Conservation (phyloP, 2,888 invertebrate genomes). For the Andrena bicolor region DNA sequence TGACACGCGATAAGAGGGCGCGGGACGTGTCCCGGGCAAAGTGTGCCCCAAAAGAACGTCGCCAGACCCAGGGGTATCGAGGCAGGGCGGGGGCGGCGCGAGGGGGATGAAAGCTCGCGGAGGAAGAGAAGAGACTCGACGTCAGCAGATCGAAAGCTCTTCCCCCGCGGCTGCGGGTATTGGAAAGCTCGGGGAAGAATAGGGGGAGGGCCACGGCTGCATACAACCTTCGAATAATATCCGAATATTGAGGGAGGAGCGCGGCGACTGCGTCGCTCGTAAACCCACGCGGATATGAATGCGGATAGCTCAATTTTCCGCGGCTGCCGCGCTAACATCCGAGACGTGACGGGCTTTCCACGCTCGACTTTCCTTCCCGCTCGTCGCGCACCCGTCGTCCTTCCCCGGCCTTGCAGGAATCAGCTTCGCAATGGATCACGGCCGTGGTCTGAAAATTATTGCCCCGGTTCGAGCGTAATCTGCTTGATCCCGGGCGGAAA, state of each 20-base stretch:
- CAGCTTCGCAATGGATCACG: background rate
- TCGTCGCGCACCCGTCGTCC: background rate
- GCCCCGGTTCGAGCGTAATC: slow-evolving; percentile 22
- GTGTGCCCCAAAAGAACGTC: slow-evolving; percentile 53
- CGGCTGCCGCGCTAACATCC: slow-evolving; percentile 46
- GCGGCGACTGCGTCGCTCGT: slow-evolving; percentile 79
- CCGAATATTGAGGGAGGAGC: slow-evolving; percentile 79
- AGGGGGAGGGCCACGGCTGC: slow-evolving; percentile 49
- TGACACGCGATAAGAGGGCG: slow-evolving; percentile 62
- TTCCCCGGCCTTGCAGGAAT: background rate
- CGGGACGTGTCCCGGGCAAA: slow-evolving; percentile 54
- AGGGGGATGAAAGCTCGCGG: slow-evolving; percentile 34
- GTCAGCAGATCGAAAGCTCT: slow-evolving; percentile 77
- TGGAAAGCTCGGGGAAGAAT: slow-evolving; percentile 66
- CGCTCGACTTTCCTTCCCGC: background rate
- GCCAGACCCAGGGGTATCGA: slow-evolving; percentile 13
- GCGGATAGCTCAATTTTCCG: slow-evolving; percentile 73
- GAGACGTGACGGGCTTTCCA: slow-evolving; percentile 56
- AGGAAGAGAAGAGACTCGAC: slow-evolving; percentile 51
- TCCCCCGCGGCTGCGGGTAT: slow-evolving; percentile 47
- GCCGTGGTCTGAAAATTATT: slow-evolving; percentile 39
- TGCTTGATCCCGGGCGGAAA: slow-evolving; percentile 23
- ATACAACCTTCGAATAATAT: slow-evolving; percentile 78
- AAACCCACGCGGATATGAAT: slow-evolving; percentile 76
- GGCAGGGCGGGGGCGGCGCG: slow-evolving; percentile 19